These are phyloP conservation scores for Clarias macrocephalus DNA, from an alignment of 2,113 vertebrate species.

Conservation along the genomic window DNA sequence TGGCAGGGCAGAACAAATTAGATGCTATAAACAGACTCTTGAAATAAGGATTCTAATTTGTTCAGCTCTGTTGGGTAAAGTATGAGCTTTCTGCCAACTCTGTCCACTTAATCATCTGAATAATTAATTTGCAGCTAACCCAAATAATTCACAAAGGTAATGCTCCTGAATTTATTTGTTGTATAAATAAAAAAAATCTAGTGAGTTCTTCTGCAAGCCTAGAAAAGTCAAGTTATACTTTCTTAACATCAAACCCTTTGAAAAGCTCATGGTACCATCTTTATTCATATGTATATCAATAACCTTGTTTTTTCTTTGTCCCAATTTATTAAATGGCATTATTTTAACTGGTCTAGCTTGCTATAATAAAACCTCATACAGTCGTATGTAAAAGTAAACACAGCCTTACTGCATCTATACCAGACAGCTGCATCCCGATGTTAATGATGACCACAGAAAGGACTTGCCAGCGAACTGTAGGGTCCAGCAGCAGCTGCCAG, in stretches of 20 bases:
- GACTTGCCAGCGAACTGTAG: constrained; percentile 78
- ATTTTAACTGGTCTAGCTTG: not conserved
- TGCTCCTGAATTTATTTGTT: constrained; percentile 24
- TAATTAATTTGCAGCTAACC: constrained; percentile 60
- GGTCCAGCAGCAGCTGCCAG: constrained; percentile 75
- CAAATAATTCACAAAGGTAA: constrained; percentile 54
- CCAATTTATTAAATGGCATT: not conserved
- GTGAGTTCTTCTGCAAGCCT: not conserved
- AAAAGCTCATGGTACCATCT: not conserved
- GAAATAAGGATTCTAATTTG: constrained; percentile 61
- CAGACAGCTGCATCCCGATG: constrained; percentile 88
- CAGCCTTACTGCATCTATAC: constrained; percentile 84
- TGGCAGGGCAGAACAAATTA: constrained; percentile 59
- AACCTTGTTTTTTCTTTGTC: not conserved
- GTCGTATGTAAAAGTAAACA: constrained; percentile 27
- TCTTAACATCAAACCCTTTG: not conserved
- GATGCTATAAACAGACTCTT: constrained; percentile 60
- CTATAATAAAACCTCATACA: not conserved
- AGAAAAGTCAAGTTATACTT: not conserved
- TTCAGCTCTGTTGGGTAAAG: constrained; percentile 58
- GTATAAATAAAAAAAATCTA: not conserved
- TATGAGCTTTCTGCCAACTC: constrained; percentile 56
- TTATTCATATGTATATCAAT: not conserved
- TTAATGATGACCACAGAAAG: constrained; percentile 83
- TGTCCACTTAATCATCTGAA: constrained; percentile 61